These are phyloP conservation scores for Megathymus violae DNA, from an alignment of 1,140 invertebrate genomes.

Conservation along the genomic window DNA sequence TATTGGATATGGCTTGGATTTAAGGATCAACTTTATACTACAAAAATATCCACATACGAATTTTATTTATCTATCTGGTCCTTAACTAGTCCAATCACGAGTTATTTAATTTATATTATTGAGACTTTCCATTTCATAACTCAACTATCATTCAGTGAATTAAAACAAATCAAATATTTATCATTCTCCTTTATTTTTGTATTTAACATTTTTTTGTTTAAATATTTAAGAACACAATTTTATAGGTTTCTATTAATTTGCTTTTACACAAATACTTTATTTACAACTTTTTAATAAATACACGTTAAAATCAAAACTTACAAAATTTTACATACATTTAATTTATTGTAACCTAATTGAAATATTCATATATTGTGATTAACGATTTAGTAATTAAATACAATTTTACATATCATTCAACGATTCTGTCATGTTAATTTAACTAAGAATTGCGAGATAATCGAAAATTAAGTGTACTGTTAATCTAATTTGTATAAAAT, in stretches of 20 bases:
- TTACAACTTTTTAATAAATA: constrained; percentile 45
- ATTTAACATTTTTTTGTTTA: constrained; percentile 47
- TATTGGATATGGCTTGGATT: no score
- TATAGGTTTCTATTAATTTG: constrained; percentile 47
- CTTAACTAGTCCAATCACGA: no score
- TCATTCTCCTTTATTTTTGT: constrained; percentile 51
- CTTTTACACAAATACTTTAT: constrained; percentile 43
- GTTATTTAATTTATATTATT: no score
- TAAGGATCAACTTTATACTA: no score
- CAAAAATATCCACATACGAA: no score
- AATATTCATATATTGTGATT: background rate
- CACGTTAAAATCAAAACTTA: constrained; percentile 33
- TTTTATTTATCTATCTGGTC: no score
- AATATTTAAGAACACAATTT: constrained; percentile 49
- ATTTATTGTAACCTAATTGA: background rate
- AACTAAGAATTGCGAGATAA: background rate
- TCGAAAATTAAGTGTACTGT: background rate
- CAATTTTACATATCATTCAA: background rate
- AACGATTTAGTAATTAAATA: background rate
- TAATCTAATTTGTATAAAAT: background rate
- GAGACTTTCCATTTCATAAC: no score
- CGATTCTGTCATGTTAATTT: background rate
- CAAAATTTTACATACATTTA: constrained; percentile 13
- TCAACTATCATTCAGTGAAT: no score
- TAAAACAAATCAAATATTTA: constrained; percentile 48